A percentile compares a stretch with the other conserved stretches of the same genome.
Evolutionary conservation across 2,888 invertebrate genomes (phyloP).

Genomic region (Cryptocephalus primarius): DNA sequence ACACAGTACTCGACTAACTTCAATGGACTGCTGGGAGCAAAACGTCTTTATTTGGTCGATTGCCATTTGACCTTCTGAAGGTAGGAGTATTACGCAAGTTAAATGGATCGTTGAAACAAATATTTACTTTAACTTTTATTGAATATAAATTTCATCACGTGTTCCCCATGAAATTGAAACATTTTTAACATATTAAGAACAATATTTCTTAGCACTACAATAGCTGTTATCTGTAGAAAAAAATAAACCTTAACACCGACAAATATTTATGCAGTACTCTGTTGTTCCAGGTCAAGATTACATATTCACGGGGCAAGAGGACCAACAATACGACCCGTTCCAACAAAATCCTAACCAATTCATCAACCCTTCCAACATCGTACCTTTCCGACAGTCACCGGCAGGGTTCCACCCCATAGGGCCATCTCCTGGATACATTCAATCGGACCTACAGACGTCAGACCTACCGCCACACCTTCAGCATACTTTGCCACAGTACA

Average conservation of each 20-base stretch:
- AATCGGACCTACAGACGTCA: slow-evolving; percentile 34
- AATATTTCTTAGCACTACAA: no score
- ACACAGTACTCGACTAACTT: no score
- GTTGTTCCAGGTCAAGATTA: slow-evolving; percentile 34
- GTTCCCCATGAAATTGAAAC: no score
- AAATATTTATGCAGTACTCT: slow-evolving; percentile 9
- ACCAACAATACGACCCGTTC: slow-evolving; percentile 27
- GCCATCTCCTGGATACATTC: slow-evolving; percentile 21
- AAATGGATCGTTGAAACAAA: no score
- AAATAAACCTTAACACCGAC: neutral
- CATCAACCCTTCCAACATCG: slow-evolving; percentile 18
- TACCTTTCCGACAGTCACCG: slow-evolving; percentile 25
- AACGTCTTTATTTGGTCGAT: no score
- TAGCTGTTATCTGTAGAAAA: no score
- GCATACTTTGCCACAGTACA: slow-evolving; percentile 34
- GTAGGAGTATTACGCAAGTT: no score
- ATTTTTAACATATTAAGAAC: no score
- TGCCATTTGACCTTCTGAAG: no score
- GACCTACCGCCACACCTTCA: slow-evolving; percentile 33
- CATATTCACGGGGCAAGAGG: slow-evolving; percentile 27
- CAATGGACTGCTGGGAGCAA: no score
- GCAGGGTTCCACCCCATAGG: slow-evolving; percentile 15
- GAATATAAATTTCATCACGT: no score
- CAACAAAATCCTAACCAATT: slow-evolving; percentile 19
- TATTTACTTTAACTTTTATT: no score